Conservation (phyloP, 2,797 vertebrate genomes). For the Manis crassicaudata region DNA sequence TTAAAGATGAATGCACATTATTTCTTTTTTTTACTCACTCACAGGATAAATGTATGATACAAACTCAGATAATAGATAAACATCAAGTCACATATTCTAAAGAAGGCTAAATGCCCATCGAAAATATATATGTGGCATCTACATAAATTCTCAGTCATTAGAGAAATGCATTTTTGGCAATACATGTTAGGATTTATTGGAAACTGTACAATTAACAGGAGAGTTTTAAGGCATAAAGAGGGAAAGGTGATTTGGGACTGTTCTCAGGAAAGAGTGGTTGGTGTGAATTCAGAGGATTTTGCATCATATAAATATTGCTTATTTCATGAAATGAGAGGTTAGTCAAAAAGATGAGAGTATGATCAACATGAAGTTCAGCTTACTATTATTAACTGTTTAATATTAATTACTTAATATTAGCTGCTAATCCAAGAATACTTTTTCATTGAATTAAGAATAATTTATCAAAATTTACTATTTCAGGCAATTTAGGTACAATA, state of each 20-base stretch:
- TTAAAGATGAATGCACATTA: slow-evolving; percentile 37
- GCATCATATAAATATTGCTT: neutral
- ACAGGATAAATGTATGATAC: neutral
- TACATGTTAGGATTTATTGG: neutral
- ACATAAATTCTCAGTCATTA: neutral
- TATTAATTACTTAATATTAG: neutral
- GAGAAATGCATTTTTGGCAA: neutral
- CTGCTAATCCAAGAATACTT: neutral
- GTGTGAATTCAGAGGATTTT: neutral
- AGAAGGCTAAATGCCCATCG: neutral
- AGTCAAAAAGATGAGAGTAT: neutral
- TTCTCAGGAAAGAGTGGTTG: neutral
- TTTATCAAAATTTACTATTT: neutral
- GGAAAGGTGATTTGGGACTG: neutral
- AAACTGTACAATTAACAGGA: neutral
- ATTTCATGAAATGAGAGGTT: neutral
- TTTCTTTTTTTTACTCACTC: slow-evolving; percentile 4
- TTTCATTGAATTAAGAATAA: neutral
- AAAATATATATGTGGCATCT: neutral
- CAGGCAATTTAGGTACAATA: neutral
- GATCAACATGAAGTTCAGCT: neutral
- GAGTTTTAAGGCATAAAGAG: neutral
- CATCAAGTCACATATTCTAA: neutral
- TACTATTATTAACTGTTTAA: too few relatives aligned
- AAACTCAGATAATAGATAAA: neutral